A percentile compares a stretch with the other conserved stretches of the same genome.
Evolutionary conservation across 2,113 vertebrate species (phyloP).

Genomic region (Hipposideros armiger): DNA sequence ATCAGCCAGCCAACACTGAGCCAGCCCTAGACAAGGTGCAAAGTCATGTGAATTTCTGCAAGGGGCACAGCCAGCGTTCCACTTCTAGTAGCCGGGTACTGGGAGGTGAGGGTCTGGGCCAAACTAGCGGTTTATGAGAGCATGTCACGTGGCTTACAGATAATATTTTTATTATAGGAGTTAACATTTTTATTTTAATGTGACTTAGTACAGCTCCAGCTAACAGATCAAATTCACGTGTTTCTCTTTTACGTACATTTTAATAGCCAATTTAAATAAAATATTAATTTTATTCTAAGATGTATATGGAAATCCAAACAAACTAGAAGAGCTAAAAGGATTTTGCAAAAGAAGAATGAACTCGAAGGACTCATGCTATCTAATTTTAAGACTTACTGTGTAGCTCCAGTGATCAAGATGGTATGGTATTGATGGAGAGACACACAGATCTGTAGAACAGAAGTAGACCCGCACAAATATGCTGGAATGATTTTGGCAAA

Average conservation of each 20-base stretch:
- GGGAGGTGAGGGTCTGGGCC: background rate
- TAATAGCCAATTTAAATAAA: background rate
- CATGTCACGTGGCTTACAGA: background rate
- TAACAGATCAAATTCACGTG: background rate
- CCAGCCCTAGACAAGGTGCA: background rate
- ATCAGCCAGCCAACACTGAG: background rate
- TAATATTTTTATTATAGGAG: background rate
- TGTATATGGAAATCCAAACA: background rate
- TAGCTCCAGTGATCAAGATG: background rate
- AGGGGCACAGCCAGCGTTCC: no score
- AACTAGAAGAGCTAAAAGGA: background rate
- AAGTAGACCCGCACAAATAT: background rate
- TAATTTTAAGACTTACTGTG: background rate
- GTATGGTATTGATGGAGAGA: background rate
- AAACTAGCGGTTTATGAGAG: background rate
- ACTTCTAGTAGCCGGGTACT: rapidly evolving
- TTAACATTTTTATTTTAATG: conserved; percentile 3
- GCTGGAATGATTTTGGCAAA: background rate
- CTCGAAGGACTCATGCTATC: background rate
- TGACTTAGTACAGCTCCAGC: background rate
- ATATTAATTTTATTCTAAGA: background rate
- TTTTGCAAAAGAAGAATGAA: background rate
- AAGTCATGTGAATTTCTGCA: background rate
- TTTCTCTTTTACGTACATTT: background rate
- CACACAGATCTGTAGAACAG: background rate